Base-by-base conservation (phyloP, 2,888 invertebrate genomes). In the Philereme vetulata region DNA sequence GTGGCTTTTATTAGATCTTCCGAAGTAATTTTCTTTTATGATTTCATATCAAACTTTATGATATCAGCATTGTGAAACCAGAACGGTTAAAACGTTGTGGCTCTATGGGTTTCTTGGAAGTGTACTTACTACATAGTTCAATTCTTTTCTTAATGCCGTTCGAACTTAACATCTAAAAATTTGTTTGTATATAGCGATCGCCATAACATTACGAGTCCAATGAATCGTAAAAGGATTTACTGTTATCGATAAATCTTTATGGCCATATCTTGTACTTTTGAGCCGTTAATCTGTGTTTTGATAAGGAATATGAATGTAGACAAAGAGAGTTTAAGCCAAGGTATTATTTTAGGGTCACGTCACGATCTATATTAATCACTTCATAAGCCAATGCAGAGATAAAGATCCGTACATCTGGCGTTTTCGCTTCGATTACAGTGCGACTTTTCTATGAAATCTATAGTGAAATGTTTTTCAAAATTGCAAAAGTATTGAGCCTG, bases 241-340 rank as follows among this genome's bases (percentile, higher is more conserved):
- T 67, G 70, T 58, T 62, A 62, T 51, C 60, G 54, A 69, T 74
- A 70, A 72, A 74, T 71, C 66, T 67, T 72, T 68, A 75, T 70
- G 64, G 67, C 62, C 51, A 57, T 56, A 47, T 60, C 64, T 70
- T 69, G 60, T 66, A 67, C 68, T 72, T 71, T 71, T 60, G 65
- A 68, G 67, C 64, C 68, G 63, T 68, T 65, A 68, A 66, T 64
- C 67, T 65, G 62, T 65, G 64, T 67, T 67, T 64, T 55, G 64
- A 64, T 65, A 57, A 67, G 61, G 66, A 64, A 66, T 72, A 80
- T 76, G 73, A 76, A 75, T 77, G 78, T 74, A 77, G 74, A 68
- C 73, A 72, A 79, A 80, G 74, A 77, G 67, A 71, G 67, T 65
- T 67, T 79, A 77, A 82, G 79, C 77, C 76, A 65, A 66, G 65